Conservation (phyloP, 2,113 vertebrate species). For the Colinus virginianus region DNA sequence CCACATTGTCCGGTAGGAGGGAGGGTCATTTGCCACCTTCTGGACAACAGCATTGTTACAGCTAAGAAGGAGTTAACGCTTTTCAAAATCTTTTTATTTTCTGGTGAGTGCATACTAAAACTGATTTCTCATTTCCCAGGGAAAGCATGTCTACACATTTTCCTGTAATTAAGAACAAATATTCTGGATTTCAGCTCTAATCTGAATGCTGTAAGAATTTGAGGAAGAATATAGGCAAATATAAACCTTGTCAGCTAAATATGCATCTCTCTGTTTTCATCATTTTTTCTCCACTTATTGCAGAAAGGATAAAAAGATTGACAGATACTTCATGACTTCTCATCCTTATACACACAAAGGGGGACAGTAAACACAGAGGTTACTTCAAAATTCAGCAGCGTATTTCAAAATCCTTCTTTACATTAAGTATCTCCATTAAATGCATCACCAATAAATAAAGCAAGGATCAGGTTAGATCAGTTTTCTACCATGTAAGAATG, state of each 20-base stretch:
- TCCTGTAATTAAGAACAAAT: not conserved
- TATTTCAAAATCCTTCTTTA: not conserved
- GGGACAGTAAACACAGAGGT: not conserved
- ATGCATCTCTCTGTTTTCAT: not conserved
- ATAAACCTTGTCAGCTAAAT: not conserved
- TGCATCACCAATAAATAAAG: not conserved
- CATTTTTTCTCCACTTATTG: not conserved
- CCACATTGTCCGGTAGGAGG: not conserved
- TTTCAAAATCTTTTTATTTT: not conserved
- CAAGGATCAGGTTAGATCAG: not conserved
- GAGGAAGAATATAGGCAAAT: not conserved
- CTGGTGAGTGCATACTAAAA: not conserved
- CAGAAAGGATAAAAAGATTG: not conserved
- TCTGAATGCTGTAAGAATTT: not conserved
- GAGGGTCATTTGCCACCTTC: not conserved
- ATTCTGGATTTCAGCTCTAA: not conserved
- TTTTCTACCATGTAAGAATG: not conserved
- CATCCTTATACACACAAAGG: not conserved
- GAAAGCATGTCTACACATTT: not conserved
- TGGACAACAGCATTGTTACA: accelerated
- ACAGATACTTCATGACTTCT: not conserved
- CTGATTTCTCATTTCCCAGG: not conserved
- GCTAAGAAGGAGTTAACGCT: not conserved
- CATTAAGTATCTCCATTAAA: not conserved
- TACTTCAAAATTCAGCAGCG: not conserved